phyloP scores from a whole-genome alignment of 2,797 vertebrate species.

The Sebastes itinus region DNA sequence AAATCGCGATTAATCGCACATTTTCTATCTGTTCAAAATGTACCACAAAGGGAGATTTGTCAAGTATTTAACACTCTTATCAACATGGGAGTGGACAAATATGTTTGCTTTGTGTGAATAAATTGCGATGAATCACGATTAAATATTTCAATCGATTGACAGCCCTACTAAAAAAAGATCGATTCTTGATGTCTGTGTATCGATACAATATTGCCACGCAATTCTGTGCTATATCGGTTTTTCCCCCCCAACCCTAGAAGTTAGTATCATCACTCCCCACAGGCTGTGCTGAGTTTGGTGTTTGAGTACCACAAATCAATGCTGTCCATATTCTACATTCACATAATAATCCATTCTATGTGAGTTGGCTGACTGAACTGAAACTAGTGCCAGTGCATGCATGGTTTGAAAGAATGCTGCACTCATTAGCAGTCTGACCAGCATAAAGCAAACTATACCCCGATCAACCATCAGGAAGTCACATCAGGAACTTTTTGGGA shows the following conservation, averaged over 20 bases:
- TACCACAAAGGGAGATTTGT: too few relatives aligned
- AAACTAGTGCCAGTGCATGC: neutral
- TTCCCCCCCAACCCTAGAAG: accelerated
- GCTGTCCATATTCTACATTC: neutral
- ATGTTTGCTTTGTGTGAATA: too few relatives aligned
- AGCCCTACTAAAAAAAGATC: too few relatives aligned
- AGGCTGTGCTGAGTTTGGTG: neutral
- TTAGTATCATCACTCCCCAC: neutral
- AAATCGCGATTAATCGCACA: too few relatives aligned
- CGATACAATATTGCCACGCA: too few relatives aligned
- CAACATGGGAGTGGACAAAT: too few relatives aligned
- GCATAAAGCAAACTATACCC: neutral
- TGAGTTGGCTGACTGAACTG: neutral
- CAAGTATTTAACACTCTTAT: too few relatives aligned
- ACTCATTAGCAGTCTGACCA: neutral
- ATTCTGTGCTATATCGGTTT: too few relatives aligned
- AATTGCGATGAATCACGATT: too few relatives aligned
- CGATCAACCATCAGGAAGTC: neutral
- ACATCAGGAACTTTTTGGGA: neutral
- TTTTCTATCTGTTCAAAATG: too few relatives aligned
- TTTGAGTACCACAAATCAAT: neutral
- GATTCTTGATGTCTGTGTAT: accelerated
- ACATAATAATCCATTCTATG: neutral
- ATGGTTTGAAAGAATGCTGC: neutral
- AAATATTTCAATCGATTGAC: too few relatives aligned